Base-by-base conservation (phyloP, 2,797 vertebrate species). In the Meda fulgida region DNA sequence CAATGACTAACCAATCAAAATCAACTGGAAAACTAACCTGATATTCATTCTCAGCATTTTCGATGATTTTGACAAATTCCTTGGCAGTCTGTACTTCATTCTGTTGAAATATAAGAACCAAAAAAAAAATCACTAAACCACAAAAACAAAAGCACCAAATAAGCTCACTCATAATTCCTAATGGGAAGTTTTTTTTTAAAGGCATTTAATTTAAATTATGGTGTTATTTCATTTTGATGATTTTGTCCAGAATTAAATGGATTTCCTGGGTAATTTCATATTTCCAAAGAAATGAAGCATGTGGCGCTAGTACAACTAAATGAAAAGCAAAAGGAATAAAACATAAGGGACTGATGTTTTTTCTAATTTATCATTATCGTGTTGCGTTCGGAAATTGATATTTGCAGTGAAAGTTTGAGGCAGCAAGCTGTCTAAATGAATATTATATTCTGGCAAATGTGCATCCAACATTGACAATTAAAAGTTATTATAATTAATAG, bases 21-120 rank as follows among this genome's bases (percentile, higher is more conserved):
- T 76, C 9, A 16, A 46, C 63, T n/a, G 18, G 53, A 29, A 76
- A 31, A 86, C 84, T 78, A 95, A 99, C 98, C 97, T 99, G 98
- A 91, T 99, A 99, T 29, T 97, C 96, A 1, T 96, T 96, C 92
- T 99, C 97, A 91, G 97, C 96, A 67, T 96, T 94, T 91, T 97
- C 96, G 92, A 99, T 98, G 67, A 98, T 96, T 93, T 97, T 98
- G 92, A 99, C 96, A 91, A 99, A 96, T 65, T 97, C 96, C 93
- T 97, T 98, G 87, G 98, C 97, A 91, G 97, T 97, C 90, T 98
- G 96, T 88, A 90, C 93, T 93, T 98, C 97, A 84, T 93, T 97
- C 98, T 99, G 91, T 70, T 82, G 84, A 89, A 89, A 94, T 13
- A 60, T 29, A 81, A 70, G 58, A 82, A 19, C 9, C 0, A 1